Evolutionary conservation across 1,140 invertebrate genomes (phyloP).

Genomic region (Drosophila athabasca): DNA sequence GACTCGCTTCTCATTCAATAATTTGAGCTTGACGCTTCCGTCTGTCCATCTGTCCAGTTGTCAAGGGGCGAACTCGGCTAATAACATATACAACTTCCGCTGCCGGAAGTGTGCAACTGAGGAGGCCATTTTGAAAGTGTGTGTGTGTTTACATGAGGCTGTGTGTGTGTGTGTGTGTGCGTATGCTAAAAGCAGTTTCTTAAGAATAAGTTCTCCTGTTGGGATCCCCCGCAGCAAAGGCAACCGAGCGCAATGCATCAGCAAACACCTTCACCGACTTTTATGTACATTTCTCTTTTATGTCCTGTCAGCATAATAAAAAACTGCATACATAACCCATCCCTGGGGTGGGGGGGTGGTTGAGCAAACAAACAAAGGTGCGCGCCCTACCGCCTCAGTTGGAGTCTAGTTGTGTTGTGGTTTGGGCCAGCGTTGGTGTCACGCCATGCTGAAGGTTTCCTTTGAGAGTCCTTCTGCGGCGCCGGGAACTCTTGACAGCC

Average conservation of each 20-base stretch:
- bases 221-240: constrained; percentile 20
- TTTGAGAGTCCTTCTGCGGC: constrained; percentile 24
- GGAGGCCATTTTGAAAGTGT: constrained; percentile 61
- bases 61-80: constrained; percentile 61
- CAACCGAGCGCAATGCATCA: constrained; percentile 66
- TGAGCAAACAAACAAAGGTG: constrained; percentile 68
- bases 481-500: constrained; percentile 31
- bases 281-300: constrained; percentile 74
- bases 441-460: constrained; percentile 26
- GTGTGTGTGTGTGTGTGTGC: constrained; percentile 5
- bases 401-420: background rate
- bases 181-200: constrained; percentile 60
- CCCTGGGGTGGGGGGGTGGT: constrained; percentile 17
- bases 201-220: constrained; percentile 17
- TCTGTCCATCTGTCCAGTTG: constrained; percentile 73
- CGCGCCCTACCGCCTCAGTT: constrained; percentile 2
- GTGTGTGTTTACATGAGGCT: background rate
- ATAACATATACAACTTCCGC: constrained; percentile 77
- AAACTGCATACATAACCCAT: constrained; percentile 71
- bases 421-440: constrained; percentile 32
- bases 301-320: constrained; percentile 72
- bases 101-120: constrained; percentile 75
- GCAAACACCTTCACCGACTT: constrained; percentile 75
- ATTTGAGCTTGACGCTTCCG: constrained; percentile 70
- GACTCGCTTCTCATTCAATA: constrained; percentile 55